phyloP scores from a whole-genome alignment of 2,888 invertebrate genomes.

The Leptarthrus brevirostris region DNA sequence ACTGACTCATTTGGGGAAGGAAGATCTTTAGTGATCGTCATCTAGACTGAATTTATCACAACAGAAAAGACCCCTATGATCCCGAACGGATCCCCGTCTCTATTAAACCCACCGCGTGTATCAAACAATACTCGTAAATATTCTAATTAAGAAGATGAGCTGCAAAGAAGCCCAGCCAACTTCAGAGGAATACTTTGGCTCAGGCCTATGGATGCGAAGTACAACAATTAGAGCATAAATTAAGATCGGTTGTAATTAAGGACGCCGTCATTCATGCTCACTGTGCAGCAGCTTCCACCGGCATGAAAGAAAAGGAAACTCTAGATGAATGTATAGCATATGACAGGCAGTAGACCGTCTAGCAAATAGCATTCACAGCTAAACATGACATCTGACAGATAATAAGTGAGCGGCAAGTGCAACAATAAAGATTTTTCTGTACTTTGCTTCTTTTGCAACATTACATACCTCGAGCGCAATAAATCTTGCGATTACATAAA shows the following conservation, averaged over 20 bases:
- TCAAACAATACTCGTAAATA: conserved; percentile 17
- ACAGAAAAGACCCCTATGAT: conserved; percentile 1
- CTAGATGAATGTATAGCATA: not conserved
- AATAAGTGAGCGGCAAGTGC: conserved; percentile 20
- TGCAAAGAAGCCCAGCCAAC: not conserved
- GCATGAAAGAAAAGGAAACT: not conserved
- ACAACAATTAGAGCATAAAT: conserved; percentile 13
- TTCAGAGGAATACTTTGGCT: conserved; percentile 1
- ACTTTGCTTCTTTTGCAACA: not conserved
- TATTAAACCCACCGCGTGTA: not conserved
- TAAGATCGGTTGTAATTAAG: conserved; percentile 8
- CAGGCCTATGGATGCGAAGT: not conserved
- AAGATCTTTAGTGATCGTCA: not conserved
- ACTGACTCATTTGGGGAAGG: not conserved
- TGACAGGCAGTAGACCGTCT: not conserved
- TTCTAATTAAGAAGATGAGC: conserved; percentile 18
- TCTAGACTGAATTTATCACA: conserved; percentile 1
- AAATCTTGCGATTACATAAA: not conserved
- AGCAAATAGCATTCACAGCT: conserved; percentile 15
- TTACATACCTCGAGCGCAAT: not conserved
- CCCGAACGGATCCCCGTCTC: not conserved
- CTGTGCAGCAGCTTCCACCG: not conserved
- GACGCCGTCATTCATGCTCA: conserved; percentile 6
- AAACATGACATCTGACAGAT: conserved; percentile 15
- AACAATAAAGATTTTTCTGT: not conserved